Conservation (phyloP, 2,113 vertebrate genomes). For the Colinus virginianus region DNA sequence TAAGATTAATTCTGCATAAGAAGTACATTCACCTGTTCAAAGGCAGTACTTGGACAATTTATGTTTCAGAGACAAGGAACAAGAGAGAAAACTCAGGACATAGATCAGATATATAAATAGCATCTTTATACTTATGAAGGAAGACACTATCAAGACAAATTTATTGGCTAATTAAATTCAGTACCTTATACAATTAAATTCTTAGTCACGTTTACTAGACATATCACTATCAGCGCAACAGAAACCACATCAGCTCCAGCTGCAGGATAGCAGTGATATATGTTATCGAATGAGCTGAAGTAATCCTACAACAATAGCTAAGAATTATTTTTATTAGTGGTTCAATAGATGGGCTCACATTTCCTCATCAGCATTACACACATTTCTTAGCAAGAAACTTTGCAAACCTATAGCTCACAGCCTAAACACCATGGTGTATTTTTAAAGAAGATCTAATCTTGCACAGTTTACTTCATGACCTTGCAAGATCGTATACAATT, state of each 20-base stretch:
- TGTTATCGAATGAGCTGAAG: slow-evolving; percentile 9
- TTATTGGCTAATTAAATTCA: slow-evolving; percentile 42
- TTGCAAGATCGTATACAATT: background rate
- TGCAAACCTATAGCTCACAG: background rate
- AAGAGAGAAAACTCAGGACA: background rate
- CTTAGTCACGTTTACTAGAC: background rate
- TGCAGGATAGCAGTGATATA: background rate
- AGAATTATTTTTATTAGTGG: background rate
- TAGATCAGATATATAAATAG: background rate
- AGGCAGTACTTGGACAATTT: background rate
- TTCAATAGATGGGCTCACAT: background rate
- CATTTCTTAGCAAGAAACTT: background rate
- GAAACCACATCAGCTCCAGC: background rate
- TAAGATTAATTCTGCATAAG: background rate
- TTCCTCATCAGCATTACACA: background rate
- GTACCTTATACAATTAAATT: background rate
- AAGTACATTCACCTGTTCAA: background rate
- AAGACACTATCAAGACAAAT: slow-evolving; percentile 14
- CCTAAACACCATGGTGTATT: background rate
- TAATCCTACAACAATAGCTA: background rate
- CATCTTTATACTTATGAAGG: background rate
- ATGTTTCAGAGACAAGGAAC: background rate
- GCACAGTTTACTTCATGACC: background rate
- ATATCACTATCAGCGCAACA: background rate
- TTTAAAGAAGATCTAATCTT: background rate